These are phyloP conservation scores for Bos taurus DNA, from an alignment of 2,113 vertebrate species.

Conservation along the genomic window DNA sequence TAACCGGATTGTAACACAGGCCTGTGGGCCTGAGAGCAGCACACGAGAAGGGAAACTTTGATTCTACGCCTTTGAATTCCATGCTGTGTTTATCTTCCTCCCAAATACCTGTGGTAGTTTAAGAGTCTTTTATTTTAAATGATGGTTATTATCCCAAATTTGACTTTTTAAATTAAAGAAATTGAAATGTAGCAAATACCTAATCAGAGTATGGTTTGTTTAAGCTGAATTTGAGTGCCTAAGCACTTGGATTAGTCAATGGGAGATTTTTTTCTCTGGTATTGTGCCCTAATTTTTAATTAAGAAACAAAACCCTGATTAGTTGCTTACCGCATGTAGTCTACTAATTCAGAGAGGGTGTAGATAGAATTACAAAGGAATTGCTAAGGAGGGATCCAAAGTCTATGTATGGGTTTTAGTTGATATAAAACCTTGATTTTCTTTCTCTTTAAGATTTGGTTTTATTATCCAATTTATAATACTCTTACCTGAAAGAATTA, in stretches of 20 bases:
- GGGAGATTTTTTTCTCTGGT: not conserved
- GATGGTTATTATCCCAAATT: slow-evolving; percentile 37
- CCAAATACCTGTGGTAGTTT: not conserved
- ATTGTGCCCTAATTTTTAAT: slow-evolving; percentile 55
- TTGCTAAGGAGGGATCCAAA: not conserved
- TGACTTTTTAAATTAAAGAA: slow-evolving; percentile 59
- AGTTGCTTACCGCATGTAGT: not conserved
- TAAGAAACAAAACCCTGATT: slow-evolving; percentile 50
- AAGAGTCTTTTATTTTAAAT: slow-evolving; percentile 49
- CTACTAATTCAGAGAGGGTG: not conserved
- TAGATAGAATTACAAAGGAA: slow-evolving; percentile 8
- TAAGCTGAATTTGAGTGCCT: slow-evolving; percentile 35
- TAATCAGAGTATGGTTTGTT: slow-evolving; percentile 50
- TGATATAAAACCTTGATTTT: not conserved
- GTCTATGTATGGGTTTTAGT: not conserved
- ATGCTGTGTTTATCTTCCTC: not conserved
- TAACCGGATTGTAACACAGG: fast-evolving
- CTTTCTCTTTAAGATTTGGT: not conserved
- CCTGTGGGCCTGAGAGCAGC: not conserved
- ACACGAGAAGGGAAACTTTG: not conserved
- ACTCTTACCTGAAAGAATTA: not conserved
- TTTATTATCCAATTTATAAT: not conserved
- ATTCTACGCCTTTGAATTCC: not conserved
- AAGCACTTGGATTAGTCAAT: slow-evolving; percentile 30
- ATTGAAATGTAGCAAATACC: slow-evolving; percentile 50